Base-by-base conservation (phyloP, 1,140 invertebrate genomes). In the Drosophila hydei region DNA sequence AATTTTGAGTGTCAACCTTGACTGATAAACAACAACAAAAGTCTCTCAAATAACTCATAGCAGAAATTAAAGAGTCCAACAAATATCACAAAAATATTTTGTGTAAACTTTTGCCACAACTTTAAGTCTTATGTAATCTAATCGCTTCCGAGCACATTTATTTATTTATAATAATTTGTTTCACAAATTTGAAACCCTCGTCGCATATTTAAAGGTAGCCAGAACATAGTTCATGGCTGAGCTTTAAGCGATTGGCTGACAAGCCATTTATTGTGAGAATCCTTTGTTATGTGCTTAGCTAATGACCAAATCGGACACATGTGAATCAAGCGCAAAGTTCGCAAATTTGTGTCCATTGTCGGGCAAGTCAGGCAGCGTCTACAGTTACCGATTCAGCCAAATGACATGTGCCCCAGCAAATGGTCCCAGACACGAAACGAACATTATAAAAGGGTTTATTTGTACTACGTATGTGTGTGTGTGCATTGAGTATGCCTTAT, bases 251-350 rank as follows among this genome's bases (percentile, higher is more conserved):
- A 55, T 12, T 42, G 52, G 19, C 56, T 59, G 25, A 45, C 56
- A 59, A 45, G 30, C 12, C 25, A 27, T 51, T 58, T 58, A 50
- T 56, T 16, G 30, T 48, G 63, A 27, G 30, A 23, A 48, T 58
- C 43, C 63, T 59, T 51, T 60, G 33, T 65, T 58, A 14, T 56
- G 50, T 64, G 51, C 51, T 18, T 25, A 42, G 33, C 51, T 78
- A 70, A 79, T 64, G 77, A 60, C 76, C 59, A 56, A 61, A 71
- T 48, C 36, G 52, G 63, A 79, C 76, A 79, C 63, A 79, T 78
- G 70, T 78, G 76, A 79, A 60, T 67, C 43, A 36, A 30, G 63
- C 23, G 55, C 40, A 59, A 76, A 75, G 30, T 50, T 55, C 47
- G 63, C 48, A 70, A 78, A 74, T 79, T 79, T 79, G 59, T 61